Evolutionary conservation across 2,113 vertebrate species (phyloP).

Genomic region (Xyrauchen texanus): DNA sequence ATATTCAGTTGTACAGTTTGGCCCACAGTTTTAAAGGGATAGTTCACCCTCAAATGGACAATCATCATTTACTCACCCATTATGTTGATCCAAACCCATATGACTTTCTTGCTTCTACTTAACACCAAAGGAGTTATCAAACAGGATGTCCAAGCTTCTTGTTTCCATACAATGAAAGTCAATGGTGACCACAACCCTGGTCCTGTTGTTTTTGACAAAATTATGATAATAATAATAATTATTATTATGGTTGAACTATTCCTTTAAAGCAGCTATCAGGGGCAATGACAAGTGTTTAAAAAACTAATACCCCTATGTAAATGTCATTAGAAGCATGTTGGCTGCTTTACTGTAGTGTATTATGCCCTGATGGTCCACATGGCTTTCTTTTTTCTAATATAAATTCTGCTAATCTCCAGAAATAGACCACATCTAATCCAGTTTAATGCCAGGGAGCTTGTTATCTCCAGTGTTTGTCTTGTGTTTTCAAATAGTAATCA

Average conservation of each 20-base stretch:
- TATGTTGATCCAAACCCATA: too few relatives aligned
- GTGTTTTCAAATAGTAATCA: slow-evolving; percentile 12
- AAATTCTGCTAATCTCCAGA: slow-evolving; percentile 39
- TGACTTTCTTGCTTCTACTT: too few relatives aligned
- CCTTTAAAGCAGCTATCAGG: background rate
- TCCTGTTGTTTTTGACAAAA: too few relatives aligned
- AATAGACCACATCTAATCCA: slow-evolving; percentile 46
- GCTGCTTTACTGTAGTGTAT: background rate
- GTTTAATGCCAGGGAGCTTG: slow-evolving; percentile 19
- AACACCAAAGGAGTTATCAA: too few relatives aligned
- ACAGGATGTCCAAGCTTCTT: too few relatives aligned
- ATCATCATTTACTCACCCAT: too few relatives aligned
- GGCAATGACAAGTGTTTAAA: background rate
- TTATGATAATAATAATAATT: background rate
- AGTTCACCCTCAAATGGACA: too few relatives aligned
- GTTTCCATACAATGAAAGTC: too few relatives aligned
- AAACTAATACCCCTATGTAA: background rate
- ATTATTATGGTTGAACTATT: too few relatives aligned
- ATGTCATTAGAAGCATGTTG: background rate
- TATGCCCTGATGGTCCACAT: background rate
- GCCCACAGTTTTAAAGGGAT: background rate
- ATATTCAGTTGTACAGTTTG: background rate
- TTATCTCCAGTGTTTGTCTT: slow-evolving; percentile 39
- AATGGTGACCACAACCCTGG: too few relatives aligned
- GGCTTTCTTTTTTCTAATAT: slow-evolving; percentile 22